Conservation (phyloP, 2,113 vertebrate genomes). For the Hypanus sabinus region DNA sequence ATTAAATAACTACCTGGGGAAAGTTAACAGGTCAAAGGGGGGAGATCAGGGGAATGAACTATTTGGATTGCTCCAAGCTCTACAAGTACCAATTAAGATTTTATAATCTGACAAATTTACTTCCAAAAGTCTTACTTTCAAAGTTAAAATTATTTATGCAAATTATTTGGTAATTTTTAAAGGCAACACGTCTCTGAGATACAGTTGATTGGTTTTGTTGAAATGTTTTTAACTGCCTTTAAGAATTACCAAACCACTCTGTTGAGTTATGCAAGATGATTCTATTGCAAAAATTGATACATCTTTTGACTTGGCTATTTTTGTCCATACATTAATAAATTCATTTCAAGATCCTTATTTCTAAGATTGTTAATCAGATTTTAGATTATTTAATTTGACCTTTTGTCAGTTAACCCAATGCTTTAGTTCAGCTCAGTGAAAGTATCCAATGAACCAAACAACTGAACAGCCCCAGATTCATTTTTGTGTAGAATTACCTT, state of each 20-base stretch:
- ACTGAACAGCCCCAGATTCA: not conserved
- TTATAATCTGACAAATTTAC: not conserved
- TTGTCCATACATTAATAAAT: not conserved
- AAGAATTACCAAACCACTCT: not conserved
- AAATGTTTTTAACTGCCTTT: not conserved
- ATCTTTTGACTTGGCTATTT: not conserved
- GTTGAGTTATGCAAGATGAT: not conserved
- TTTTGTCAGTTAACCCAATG: too few species aligned
- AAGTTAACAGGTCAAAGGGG: not conserved
- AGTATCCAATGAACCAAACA: not conserved
- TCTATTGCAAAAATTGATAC: not conserved
- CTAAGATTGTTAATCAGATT: not conserved
- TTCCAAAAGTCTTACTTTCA: not conserved
- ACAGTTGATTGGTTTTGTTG: not conserved
- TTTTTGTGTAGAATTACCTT: not conserved
- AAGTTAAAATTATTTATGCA: not conserved
- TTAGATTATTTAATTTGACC: too few species aligned
- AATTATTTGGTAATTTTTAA: not conserved
- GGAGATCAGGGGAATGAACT: not conserved
- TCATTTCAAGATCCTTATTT: not conserved
- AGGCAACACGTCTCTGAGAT: not conserved
- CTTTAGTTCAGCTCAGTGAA: not conserved
- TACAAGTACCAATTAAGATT: not conserved
- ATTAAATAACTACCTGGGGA: not conserved
- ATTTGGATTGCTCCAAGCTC: not conserved